Evolutionary conservation across 2,797 vertebrate species (phyloP).

Genomic region (Choloepus didactylus): DNA sequence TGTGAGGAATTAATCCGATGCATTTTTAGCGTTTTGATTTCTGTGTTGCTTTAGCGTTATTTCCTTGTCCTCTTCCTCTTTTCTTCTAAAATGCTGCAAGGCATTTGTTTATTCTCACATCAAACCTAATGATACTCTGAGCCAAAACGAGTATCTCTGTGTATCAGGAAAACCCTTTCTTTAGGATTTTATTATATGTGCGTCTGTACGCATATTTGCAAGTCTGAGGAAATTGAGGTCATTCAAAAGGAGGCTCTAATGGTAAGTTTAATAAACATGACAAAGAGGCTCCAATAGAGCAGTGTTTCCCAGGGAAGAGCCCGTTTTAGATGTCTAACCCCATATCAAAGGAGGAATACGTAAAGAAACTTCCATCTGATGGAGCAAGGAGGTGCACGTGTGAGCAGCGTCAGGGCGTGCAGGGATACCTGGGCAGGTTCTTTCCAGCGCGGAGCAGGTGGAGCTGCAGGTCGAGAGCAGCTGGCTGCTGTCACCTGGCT

Average conservation of each 20-base stretch:
- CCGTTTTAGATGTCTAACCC: slow-evolving; percentile 67
- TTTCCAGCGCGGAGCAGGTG: neutral
- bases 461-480: neutral
- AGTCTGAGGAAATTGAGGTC: neutral
- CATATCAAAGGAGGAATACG: slow-evolving; percentile 50
- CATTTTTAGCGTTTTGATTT: slow-evolving; percentile 36
- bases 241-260: neutral
- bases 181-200: slow-evolving; percentile 41
- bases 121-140: slow-evolving; percentile 1
- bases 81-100: neutral
- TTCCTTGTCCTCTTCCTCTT: neutral
- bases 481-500: neutral
- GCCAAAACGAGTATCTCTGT: neutral
- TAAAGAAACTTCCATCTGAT: slow-evolving; percentile 52
- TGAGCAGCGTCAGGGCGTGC: slow-evolving; percentile 10
- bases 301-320: slow-evolving; percentile 43
- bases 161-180: slow-evolving; percentile 42
- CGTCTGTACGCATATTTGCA: neutral
- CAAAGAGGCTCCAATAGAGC: neutral
- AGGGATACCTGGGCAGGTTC: neutral
- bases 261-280: slow-evolving; percentile 17
- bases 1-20: neutral
- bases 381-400: slow-evolving; percentile 48
- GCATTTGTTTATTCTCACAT: slow-evolving; percentile 57
- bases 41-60: neutral